Conservation (phyloP, 1,140 invertebrate species). For the Halesus radiatus region DNA sequence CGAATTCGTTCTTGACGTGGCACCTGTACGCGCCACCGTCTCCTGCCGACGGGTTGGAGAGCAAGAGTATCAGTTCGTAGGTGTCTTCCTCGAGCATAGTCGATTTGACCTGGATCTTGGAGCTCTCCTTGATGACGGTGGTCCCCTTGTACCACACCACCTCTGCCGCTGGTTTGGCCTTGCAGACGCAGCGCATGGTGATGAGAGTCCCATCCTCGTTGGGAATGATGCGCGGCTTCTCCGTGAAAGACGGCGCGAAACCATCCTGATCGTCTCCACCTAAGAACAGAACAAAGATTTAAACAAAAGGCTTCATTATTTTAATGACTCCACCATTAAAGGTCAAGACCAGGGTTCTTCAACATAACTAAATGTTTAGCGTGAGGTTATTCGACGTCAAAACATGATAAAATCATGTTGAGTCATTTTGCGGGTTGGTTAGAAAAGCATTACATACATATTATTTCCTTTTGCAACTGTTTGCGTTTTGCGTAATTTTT, state of each 20-base stretch:
- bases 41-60: slow-evolving; percentile 91
- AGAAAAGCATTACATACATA: background rate
- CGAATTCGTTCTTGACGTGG: slow-evolving; percentile 96
- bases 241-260: slow-evolving; percentile 94
- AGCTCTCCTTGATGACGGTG: slow-evolving; percentile 86
- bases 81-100: slow-evolving; percentile 84
- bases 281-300: slow-evolving; percentile 61
- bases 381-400: background rate
- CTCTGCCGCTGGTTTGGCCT: slow-evolving; percentile 90
- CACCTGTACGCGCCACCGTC: slow-evolving; percentile 98
- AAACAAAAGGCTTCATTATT: background rate
- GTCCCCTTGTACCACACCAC: slow-evolving; percentile 93
- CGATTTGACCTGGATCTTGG: slow-evolving; percentile 87
- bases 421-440: slow-evolving; percentile 24
- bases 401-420: background rate
- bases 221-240: slow-evolving; percentile 97
- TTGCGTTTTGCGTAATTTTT: slow-evolving; percentile 45
- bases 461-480: slow-evolving; percentile 47
- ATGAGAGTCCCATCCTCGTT: slow-evolving; percentile 96
- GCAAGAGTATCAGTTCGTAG: slow-evolving; percentile 86
- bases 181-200: slow-evolving; percentile 95
- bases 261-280: slow-evolving; percentile 91
- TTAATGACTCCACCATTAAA: too few species aligned
- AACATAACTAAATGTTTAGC: background rate
- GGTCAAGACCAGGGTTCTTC: too few species aligned